phyloP scores from a whole-genome alignment of 1,140 invertebrate genomes.

The Eciton burchellii region DNA sequence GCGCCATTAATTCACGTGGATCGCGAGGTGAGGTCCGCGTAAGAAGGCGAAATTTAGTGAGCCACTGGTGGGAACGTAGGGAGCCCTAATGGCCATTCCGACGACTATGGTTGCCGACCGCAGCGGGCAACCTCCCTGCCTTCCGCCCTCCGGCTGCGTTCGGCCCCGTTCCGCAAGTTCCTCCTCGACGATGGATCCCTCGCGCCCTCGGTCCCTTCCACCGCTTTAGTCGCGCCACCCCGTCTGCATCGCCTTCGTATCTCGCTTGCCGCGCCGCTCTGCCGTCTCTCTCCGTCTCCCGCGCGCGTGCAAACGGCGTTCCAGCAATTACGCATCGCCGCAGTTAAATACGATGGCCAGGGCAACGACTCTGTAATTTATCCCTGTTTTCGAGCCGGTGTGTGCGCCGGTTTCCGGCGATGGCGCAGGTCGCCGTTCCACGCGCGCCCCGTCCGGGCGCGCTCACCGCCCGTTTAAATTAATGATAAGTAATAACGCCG shows the following conservation, averaged over 20 bases:
- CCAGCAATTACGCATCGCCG: constrained; percentile 82
- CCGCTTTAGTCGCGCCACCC: constrained; percentile 70
- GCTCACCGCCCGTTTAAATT: constrained; percentile 68
- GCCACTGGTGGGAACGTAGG: constrained; percentile 82
- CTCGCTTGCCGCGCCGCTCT: constrained; percentile 44
- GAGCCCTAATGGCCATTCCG: constrained; percentile 84
- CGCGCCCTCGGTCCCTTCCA: constrained; percentile 49
- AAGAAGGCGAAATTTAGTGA: constrained; percentile 84
- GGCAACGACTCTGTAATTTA: constrained; percentile 84
- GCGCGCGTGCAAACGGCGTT: constrained; percentile 76
- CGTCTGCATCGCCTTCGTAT: constrained; percentile 55
- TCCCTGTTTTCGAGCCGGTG: constrained; percentile 72
- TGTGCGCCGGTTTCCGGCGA: constrained; percentile 66
- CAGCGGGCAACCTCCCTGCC: constrained; percentile 70
- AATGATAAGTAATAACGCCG: constrained; percentile 75
- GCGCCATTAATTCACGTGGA: constrained; percentile 81
- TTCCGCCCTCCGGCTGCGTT: neutral
- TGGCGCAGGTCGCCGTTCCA: constrained; percentile 60
- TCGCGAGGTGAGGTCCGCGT: constrained; percentile 77
- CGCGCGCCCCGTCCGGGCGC: constrained; percentile 35
- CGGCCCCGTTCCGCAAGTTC: constrained; percentile 44
- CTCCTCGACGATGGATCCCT: neutral
- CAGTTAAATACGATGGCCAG: constrained; percentile 82
- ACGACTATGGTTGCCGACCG: constrained; percentile 80
- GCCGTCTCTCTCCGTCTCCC: constrained; percentile 38